Conservation (phyloP, 2,113 vertebrate genomes). For the Pipra filicauda region DNA sequence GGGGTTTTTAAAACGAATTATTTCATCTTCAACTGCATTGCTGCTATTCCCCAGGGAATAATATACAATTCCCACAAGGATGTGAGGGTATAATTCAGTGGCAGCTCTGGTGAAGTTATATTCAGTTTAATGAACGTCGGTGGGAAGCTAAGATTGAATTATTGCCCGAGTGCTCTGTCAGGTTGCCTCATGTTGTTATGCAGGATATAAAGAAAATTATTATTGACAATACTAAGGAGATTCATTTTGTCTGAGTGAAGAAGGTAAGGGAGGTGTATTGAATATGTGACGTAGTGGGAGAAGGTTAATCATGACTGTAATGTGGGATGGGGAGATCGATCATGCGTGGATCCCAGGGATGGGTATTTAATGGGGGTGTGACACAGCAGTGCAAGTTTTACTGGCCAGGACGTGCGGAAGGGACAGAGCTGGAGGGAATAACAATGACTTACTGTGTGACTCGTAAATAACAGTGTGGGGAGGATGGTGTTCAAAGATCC, state of each 20-base stretch:
- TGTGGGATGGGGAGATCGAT: conserved; percentile 38
- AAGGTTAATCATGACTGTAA: conserved; percentile 59
- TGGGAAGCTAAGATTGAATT: conserved; percentile 66
- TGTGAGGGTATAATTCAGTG: conserved; percentile 48
- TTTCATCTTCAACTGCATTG: conserved; percentile 55
- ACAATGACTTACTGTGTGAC: neutral
- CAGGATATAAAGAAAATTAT: conserved; percentile 63
- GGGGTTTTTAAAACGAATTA: conserved; percentile 53
- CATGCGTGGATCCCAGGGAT: conserved; percentile 22
- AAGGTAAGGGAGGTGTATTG: conserved; percentile 54
- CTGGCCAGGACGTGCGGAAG: neutral
- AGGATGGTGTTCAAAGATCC: neutral
- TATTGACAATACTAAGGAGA: conserved; percentile 66
- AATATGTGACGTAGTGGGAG: conserved; percentile 50
- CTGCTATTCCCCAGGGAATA: conserved; percentile 47
- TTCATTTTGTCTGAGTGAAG: conserved; percentile 52
- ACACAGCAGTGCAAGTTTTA: neutral
- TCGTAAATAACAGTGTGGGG: neutral
- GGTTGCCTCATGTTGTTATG: conserved; percentile 54
- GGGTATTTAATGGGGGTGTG: conserved; percentile 25
- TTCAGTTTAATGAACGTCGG: conserved; percentile 54
- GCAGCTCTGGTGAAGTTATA: conserved; percentile 57
- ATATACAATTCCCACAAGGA: conserved; percentile 45
- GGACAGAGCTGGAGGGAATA: neutral
- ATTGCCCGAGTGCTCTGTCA: conserved; percentile 52